phyloP scores from a whole-genome alignment of 2,797 vertebrate genomes.

The Epinephelus awoara region DNA sequence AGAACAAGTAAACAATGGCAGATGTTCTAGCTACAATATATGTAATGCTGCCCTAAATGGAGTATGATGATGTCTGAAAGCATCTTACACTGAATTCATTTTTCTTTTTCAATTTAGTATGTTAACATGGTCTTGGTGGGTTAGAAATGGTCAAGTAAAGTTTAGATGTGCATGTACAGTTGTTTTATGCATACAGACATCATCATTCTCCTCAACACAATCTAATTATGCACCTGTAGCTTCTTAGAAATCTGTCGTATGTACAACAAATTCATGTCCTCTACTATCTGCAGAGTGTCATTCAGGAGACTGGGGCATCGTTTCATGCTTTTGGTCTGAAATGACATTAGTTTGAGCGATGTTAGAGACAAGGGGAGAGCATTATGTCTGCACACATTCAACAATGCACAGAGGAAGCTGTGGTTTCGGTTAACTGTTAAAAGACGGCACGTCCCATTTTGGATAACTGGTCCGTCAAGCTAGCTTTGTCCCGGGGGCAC shows the following conservation, averaged over 20 bases:
- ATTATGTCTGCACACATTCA: background rate
- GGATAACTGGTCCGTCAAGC: background rate
- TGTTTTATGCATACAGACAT: conserved; percentile 25
- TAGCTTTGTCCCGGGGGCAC: conserved; percentile 5
- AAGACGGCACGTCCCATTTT: conserved; percentile 6
- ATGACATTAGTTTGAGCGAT: conserved; percentile 41
- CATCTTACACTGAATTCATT: background rate
- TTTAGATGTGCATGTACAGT: background rate
- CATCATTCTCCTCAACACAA: conserved; percentile 29
- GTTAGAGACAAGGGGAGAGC: conserved; percentile 22
- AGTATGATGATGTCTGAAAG: conserved; percentile 43
- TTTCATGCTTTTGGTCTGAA: conserved; percentile 67
- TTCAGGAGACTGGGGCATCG: conserved; percentile 59
- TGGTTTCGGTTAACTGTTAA: conserved; percentile 40
- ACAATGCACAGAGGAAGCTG: conserved; percentile 17
- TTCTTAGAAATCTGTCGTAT: conserved; percentile 75
- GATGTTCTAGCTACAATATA: conserved; percentile 16
- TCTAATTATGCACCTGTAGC: conserved; percentile 61
- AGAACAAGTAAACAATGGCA: background rate
- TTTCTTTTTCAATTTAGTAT: background rate
- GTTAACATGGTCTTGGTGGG: too few species aligned
- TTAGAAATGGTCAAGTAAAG: background rate
- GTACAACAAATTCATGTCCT: conserved; percentile 72
- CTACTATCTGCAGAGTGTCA: conserved; percentile 64
- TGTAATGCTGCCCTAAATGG: background rate